Base-by-base conservation (phyloP, 2,797 vertebrate species). In the Oceanodroma leucorhoa region DNA sequence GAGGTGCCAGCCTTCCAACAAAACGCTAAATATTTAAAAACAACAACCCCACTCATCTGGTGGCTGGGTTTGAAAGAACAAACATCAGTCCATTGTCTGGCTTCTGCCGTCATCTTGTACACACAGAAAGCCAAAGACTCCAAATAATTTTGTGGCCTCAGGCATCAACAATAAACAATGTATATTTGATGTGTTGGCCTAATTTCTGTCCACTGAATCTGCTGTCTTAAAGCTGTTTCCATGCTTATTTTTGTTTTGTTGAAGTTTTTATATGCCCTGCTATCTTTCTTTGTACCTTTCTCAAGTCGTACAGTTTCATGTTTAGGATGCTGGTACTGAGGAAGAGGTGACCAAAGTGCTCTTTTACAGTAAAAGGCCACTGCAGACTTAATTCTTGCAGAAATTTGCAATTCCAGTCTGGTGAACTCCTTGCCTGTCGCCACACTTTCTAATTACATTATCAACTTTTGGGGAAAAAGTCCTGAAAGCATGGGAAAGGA, bases 91-190 rank as follows among this genome's bases (percentile, higher is more conserved):
- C 71, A 77, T 94, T 95, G 92, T 94, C 92, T 96, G 82, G 65
- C 32, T 91, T 94, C 72, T 91, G 50, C 67, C 6, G 0, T 90
- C 82, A 76, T 91, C 83, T 94, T 81, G 70, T 83, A 88, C 62
- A 89, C 46, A 51, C 22, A 92, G 77, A 94, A 95, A 95, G 55
- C 84, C 91, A 90, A 91, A 82, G 94, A 92, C 73, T 97, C 85
- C 89, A 93, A 94, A 83, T 85, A 86, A 89, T 94, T 94, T 81
- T 90, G 64, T 90, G 69, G 83, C 96, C 92, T 87, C 75, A 29
- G 92, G 94, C 92, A 89, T 90, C 83, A 94, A 92, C 83, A 97
- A 65, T 78, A 90, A 95, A 89, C 82, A 93, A 86, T 46, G 58
- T 84, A 89, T 94, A 91, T 88, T 95, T 93, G 66, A 91, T 85